Base-by-base conservation (phyloP, 1,140 invertebrate species). In the Drosophila tsacasi region DNA sequence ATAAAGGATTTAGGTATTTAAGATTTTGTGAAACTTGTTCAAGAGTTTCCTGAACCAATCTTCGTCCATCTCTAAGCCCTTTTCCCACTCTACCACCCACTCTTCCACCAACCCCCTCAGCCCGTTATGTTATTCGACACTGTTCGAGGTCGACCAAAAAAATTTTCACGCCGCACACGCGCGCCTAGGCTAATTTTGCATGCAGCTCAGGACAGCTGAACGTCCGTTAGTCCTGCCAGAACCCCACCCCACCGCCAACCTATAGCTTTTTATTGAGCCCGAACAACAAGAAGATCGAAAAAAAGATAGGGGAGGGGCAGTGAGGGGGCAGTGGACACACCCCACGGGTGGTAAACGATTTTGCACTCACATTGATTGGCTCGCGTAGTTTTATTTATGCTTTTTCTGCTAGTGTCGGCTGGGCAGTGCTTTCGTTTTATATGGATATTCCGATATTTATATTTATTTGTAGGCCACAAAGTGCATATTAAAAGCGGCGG, bases 311-410 rank as follows among this genome's bases (percentile, higher is more conserved):
- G 13, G 4, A 47, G n/a, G 27, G 23, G 79, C 3, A 6, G 3
- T 15, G 10, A 49, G 37, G 60, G 30, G 62, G 44, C 63, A 78
- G 76, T 76, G 82, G 79, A 79, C 76, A 83, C 80, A 62, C 69
- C 83, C 83, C 76, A 80, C 80, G 83, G 83, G 80, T 83, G 83
- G 83, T 86, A 89, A 89, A 89, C 85, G 81, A 74, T 89, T 80
- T 90, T 83, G 85, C 85, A 89, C 85, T 90, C 85, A 81, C 85
- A 90, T 89, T 89, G 85, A 89, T 89, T 89, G 85, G 76, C 84
- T 78, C 72, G 64, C 81, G 78, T 90, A 90, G 81, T 90, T 89
- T 89, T 89, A 90, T 90, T 89, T 90, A 87, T 87, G 83, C 79
- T 83, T 83, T 78, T 84, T 69, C 76, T 79, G 62, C 73, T 68